phyloP scores from a whole-genome alignment of 2,113 vertebrate species.

The Phyllostomus hastatus region DNA sequence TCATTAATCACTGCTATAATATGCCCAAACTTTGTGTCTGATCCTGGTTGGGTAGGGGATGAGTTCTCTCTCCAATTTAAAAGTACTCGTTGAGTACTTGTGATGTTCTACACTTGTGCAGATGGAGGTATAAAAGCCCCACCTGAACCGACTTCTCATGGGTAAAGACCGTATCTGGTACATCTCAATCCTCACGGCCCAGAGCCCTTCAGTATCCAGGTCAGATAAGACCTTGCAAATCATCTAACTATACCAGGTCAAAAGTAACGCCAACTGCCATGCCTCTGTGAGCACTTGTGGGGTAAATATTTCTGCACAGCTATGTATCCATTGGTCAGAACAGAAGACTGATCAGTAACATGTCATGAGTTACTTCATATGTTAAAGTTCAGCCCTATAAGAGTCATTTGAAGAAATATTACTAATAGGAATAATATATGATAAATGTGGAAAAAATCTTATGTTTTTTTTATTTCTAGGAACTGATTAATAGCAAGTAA shows the following conservation, averaged over 20 bases:
- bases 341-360: neutral
- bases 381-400: neutral
- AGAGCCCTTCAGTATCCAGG: neutral
- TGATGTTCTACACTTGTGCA: neutral
- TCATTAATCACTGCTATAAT: neutral
- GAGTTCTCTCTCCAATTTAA: neutral
- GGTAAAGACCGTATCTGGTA: neutral
- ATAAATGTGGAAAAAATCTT: neutral
- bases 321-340: neutral
- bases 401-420: neutral
- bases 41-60: neutral
- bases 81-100: neutral
- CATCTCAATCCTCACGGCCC: neutral
- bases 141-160: neutral
- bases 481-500: neutral
- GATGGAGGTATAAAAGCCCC: neutral
- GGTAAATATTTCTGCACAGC: neutral
- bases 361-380: neutral
- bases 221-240: neutral
- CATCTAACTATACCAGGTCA: neutral
- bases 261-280: neutral
- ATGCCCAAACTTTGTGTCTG: neutral
- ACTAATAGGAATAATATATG: neutral
- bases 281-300: neutral
- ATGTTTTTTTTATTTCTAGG: conserved; percentile 13